phyloP scores from a whole-genome alignment of 2,888 invertebrate genomes.

The Cheilosia urbana region DNA sequence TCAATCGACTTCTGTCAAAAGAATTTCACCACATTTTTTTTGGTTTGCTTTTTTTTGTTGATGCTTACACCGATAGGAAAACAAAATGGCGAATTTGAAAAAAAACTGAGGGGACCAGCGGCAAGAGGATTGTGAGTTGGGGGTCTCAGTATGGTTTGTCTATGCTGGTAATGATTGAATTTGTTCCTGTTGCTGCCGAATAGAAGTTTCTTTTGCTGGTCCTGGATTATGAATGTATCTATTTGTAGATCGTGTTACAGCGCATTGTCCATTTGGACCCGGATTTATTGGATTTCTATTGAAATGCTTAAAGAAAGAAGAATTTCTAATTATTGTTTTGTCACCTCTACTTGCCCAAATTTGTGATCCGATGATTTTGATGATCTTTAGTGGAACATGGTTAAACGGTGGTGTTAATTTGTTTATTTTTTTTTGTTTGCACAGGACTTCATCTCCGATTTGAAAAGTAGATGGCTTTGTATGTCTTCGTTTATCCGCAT shows the following conservation, averaged over 20 bases:
- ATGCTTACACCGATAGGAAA: no score
- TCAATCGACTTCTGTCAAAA: no score
- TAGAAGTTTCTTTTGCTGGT: background rate
- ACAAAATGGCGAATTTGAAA: no score
- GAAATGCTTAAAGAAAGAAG: background rate
- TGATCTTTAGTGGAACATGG: background rate
- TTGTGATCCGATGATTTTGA: conserved; percentile 15
- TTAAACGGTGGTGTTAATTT: background rate
- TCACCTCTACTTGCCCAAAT: background rate
- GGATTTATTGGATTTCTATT: background rate
- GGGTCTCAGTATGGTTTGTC: no score
- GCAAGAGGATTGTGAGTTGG: no score
- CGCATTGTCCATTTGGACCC: no score
- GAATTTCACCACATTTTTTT: no score
- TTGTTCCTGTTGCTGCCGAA: background rate
- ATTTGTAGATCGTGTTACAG: no score
- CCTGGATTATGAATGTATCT: background rate
- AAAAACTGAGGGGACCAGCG: no score
- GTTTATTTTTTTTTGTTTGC: background rate
- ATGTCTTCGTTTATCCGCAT: background rate
- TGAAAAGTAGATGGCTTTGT: background rate
- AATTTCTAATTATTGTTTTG: background rate
- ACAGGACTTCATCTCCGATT: background rate
- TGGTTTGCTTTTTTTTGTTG: no score
- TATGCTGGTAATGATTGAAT: background rate